phyloP scores from a whole-genome alignment of 2,888 invertebrate genomes.

The Agrypnus murinus region DNA sequence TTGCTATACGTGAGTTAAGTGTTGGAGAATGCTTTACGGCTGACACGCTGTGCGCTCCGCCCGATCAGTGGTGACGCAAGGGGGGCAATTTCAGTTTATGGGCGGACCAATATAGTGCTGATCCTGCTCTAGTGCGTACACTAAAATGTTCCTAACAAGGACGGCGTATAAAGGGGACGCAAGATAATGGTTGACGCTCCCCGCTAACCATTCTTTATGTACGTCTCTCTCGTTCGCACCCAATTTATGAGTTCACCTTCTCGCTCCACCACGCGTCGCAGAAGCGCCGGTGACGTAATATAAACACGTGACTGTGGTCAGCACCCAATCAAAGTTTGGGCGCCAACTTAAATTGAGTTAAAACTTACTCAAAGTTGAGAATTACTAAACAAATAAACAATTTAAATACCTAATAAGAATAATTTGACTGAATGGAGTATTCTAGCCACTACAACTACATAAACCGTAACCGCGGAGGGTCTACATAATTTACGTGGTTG shows the following conservation, averaged over 20 bases:
- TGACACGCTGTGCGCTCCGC: slow-evolving; percentile 68
- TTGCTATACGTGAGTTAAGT: slow-evolving; percentile 72
- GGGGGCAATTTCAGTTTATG: slow-evolving; percentile 70
- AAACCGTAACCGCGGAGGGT: slow-evolving; percentile 30
- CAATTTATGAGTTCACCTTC: slow-evolving; percentile 71
- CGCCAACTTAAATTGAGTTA: slow-evolving; percentile 66
- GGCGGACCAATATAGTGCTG: slow-evolving; percentile 71
- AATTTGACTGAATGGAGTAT: slow-evolving; percentile 26
- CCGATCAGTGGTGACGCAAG: slow-evolving; percentile 63
- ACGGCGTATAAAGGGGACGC: slow-evolving; percentile 66
- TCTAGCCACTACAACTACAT: slow-evolving; percentile 20
- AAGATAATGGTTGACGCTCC: slow-evolving; percentile 73
- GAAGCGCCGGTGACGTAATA: slow-evolving; percentile 69
- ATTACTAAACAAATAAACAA: slow-evolving; percentile 33
- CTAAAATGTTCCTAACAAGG: slow-evolving; percentile 60
- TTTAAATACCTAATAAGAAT: slow-evolving; percentile 41
- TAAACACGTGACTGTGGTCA: slow-evolving; percentile 61
- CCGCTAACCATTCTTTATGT: slow-evolving; percentile 73
- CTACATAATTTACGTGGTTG: slow-evolving; percentile 32
- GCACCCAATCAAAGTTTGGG: slow-evolving; percentile 70
- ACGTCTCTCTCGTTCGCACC: slow-evolving; percentile 71
- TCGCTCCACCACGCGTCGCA: slow-evolving; percentile 70
- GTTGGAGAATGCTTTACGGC: slow-evolving; percentile 72
- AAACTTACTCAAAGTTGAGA: slow-evolving; percentile 39
- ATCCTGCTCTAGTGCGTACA: slow-evolving; percentile 67